Percentiles rank a stretch among this genome's conserved stretches.
These are phyloP conservation scores for Rhegmatorhina hoffmannsi DNA, from an alignment of 2,113 vertebrate genomes.

Conservation along the genomic window DNA sequence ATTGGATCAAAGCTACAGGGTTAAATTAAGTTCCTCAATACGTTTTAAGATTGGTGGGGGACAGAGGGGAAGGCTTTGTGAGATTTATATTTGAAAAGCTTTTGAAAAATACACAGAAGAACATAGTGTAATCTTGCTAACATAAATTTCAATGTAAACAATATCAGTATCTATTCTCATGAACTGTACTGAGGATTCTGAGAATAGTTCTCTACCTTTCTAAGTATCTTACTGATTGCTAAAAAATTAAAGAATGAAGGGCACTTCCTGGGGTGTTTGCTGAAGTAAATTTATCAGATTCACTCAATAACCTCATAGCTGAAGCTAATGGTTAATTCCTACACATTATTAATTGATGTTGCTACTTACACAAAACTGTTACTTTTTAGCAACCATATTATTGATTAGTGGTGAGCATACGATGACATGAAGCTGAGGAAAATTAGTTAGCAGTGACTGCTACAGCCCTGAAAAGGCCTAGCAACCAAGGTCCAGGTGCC, in stretches of 20 bases:
- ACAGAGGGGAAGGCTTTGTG: neutral
- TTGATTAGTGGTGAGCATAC: neutral
- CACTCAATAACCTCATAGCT: fast-evolving
- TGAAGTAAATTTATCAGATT: neutral
- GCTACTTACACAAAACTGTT: neutral
- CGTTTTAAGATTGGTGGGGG: neutral
- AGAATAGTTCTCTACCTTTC: neutral
- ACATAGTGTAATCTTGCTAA: neutral
- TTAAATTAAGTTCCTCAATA: neutral
- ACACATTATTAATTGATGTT: neutral
- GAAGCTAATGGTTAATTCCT: neutral
- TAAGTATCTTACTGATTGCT: neutral
- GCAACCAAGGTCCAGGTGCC: neutral
- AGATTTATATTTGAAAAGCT: neutral
- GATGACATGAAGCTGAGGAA: neutral
- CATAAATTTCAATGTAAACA: neutral
- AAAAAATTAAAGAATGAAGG: neutral
- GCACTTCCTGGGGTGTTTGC: neutral
- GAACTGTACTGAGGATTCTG: neutral
- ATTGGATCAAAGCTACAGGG: neutral
- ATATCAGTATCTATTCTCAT: neutral
- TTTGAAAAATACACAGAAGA: neutral
- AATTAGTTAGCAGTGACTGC: neutral
- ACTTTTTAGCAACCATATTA: neutral
- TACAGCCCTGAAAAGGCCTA: neutral